Percentiles rank a stretch among this genome's conserved stretches.
phyloP scores from a whole-genome alignment of 2,888 invertebrate species.

The Pollenia amentaria region DNA sequence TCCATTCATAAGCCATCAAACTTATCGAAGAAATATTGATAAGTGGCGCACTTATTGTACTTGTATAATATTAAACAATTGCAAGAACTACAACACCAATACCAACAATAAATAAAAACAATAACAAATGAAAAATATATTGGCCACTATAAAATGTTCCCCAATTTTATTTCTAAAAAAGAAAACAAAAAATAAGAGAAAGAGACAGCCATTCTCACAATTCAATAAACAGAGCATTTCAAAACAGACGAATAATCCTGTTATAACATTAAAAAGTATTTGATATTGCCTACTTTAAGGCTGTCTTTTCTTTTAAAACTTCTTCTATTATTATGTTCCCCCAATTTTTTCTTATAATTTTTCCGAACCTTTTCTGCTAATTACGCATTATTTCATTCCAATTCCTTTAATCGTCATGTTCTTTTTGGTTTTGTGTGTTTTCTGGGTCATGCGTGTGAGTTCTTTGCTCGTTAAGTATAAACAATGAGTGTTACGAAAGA shows the following conservation, averaged over 20 bases:
- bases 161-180: background rate
- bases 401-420: conserved; percentile 19
- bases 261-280: background rate
- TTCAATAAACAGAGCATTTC: background rate
- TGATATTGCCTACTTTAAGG: background rate
- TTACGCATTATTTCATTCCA: conserved; percentile 55
- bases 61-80: conserved; percentile 33
- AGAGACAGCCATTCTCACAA: background rate
- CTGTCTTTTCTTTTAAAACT: background rate
- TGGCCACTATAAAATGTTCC: background rate
- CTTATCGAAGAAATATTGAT: background rate
- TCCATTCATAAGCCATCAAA: background rate
- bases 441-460: conserved; percentile 66
- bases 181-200: too few relatives aligned
- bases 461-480: conserved; percentile 44
- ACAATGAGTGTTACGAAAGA: conserved; percentile 64
- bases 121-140: background rate
- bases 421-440: conserved; percentile 32
- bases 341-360: background rate
- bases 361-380: background rate
- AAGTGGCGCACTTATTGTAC: conserved; percentile 11
- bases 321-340: background rate
- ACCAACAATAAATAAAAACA: background rate
- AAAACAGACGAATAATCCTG: background rate
- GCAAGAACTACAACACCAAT: background rate